Base-by-base conservation (phyloP, 2,797 vertebrate species). In the Fringilla coelebs region DNA sequence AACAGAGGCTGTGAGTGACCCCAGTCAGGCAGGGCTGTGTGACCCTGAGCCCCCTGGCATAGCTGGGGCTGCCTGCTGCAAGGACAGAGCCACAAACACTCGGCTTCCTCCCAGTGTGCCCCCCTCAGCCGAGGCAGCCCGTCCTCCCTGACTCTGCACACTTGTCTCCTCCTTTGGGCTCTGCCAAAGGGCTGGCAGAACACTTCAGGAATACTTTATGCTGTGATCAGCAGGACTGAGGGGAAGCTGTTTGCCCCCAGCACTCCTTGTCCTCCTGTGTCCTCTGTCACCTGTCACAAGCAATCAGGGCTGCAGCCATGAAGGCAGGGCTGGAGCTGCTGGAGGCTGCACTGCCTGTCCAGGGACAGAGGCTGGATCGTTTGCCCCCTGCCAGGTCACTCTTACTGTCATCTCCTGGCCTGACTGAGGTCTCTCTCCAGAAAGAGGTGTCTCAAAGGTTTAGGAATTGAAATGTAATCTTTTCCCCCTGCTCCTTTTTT, bases 251-350 rank as follows among this genome's bases (percentile, higher is more conserved):
- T 41, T 86, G 76, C 85, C 77, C 28, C 16, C 17, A 52, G 91
- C 28, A 2, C 68, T 94, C 58, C 91, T 85, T 95, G 91, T 92
- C 96, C 94, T 96, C 55, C 78, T 0, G 2, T 93, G 87, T 92
- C 91, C 94, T 90, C 72, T 94, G 66, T 93, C 83, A 93, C 88
- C 88, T 93, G 92, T 95, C 96, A 94, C 70, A 85, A 94, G 89
- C 73, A 57, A 88, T 96, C 85, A 82, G 66, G 38, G 43, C 68
- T 83, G 1, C 49, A 84, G 58, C 9, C 55, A n/a, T 72, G 54
- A 65, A 88, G 65, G 24, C 16, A 2, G 73, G 57, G 32, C 65
- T 5, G 5, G 43, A 55, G 79, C 15, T 15, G 40, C 41, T 41
- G 41, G 41, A 41, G 41, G 17, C 41, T 41, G 41, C 41, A 17